phyloP scores from a whole-genome alignment of 2,888 invertebrate species.

The Mechanitis mazaeus region DNA sequence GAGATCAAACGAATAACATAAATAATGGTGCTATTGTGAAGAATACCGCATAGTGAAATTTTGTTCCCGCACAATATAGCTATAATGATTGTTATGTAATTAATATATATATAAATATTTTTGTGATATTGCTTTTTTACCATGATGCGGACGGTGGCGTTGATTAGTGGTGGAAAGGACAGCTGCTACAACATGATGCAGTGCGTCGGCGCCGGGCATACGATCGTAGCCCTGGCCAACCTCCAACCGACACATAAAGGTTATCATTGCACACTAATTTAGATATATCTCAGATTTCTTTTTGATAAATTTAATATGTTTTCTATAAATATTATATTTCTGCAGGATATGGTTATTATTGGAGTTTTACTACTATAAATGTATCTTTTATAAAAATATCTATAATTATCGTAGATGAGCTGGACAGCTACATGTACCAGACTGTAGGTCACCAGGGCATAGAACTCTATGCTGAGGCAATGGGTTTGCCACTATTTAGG shows the following conservation, averaged over 20 bases:
- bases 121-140: constrained; percentile 45
- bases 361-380: not conserved
- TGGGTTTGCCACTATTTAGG: constrained; percentile 93
- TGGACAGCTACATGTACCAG: constrained; percentile 99
- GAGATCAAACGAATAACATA: constrained; percentile 10
- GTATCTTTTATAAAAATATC: not conserved
- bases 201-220: constrained; percentile 96
- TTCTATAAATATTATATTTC: not conserved
- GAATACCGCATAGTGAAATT: constrained; percentile 50
- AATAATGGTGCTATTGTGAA: constrained; percentile 49
- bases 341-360: not conserved
- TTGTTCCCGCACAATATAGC: constrained; percentile 55
- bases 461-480: constrained; percentile 92
- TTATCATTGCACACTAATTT: constrained; percentile 44
- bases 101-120: constrained; percentile 44
- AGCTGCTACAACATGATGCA: constrained; percentile 99
- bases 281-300: constrained; percentile 19
- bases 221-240: constrained; percentile 97
- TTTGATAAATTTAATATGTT: constrained; percentile 14
- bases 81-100: constrained; percentile 68
- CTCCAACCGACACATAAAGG: constrained; percentile 91
- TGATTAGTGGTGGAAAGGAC: constrained; percentile 99
- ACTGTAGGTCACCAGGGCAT: constrained; percentile 98
- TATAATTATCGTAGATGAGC: constrained; percentile 80
- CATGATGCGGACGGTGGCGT: constrained; percentile 90